These are phyloP conservation scores for Carlito syrichta DNA, from an alignment of 2,113 vertebrate species.

Conservation along the genomic window DNA sequence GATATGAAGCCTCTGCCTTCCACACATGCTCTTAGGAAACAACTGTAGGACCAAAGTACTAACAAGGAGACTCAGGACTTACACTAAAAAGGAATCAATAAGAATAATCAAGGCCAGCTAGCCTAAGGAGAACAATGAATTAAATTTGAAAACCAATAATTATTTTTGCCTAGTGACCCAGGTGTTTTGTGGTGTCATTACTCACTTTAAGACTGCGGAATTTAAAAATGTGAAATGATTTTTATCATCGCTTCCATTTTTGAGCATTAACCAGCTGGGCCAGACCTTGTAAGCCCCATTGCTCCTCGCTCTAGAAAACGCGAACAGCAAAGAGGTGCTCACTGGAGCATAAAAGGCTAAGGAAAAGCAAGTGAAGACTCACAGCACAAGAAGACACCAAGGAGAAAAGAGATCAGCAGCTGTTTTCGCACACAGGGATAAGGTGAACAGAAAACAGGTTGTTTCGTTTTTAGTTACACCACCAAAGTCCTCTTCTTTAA, in stretches of 20 bases:
- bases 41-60: fast-evolving
- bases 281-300: background rate
- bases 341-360: background rate
- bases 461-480: background rate
- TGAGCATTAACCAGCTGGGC: background rate
- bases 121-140: background rate
- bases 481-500: background rate
- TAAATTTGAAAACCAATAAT: background rate
- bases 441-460: fast-evolving
- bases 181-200: fast-evolving
- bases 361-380: background rate
- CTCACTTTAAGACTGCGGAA: background rate
- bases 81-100: background rate
- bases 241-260: fast-evolving
- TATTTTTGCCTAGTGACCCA: background rate
- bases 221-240: background rate
- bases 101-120: background rate
- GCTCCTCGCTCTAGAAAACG: background rate
- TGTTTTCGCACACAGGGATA: background rate
- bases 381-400: fast-evolving
- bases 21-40: background rate
- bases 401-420: background rate
- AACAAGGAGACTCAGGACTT: background rate
- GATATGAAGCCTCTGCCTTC: fast-evolving
- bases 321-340: background rate